Conservation (phyloP, 2,113 vertebrate species). For the Chiloscyllium plagiosum region DNA sequence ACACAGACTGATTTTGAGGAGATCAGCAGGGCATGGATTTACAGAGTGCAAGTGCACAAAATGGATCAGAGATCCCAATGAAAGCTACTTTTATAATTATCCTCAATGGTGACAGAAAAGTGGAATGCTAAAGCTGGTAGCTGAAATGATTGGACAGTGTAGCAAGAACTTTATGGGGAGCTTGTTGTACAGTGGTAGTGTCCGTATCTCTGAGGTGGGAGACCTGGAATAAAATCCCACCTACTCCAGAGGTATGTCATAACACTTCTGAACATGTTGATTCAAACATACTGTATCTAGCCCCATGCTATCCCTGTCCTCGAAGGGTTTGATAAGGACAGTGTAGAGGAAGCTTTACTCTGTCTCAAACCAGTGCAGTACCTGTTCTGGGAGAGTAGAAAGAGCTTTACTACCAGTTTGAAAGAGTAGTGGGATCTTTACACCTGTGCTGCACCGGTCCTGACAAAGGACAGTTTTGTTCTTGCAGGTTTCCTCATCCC, state of each 20-base stretch:
- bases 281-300: too few relatives aligned
- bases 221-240: too few relatives aligned
- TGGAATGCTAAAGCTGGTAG: too few relatives aligned
- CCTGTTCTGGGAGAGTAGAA: neutral
- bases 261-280: too few relatives aligned
- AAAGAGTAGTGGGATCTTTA: neutral
- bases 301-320: too few relatives aligned
- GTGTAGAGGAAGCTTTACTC: neutral
- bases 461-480: neutral
- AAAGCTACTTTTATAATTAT: neutral
- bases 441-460: neutral
- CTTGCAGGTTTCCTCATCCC: slow-evolving; percentile 37
- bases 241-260: too few relatives aligned
- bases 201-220: too few relatives aligned
- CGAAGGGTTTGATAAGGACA: too few relatives aligned
- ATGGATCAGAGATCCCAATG: neutral
- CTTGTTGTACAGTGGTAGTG: too few relatives aligned
- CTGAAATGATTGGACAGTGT: neutral
- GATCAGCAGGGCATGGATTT: neutral
- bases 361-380: neutral
- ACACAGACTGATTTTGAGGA: neutral
- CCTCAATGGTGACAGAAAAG: neutral
- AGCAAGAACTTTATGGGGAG: too few relatives aligned
- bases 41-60: neutral
- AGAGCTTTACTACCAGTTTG: neutral